A percentile compares a stretch with the other conserved stretches of the same genome.
Conservation (phyloP, 37 sponge, comb jelly and placozoan genomes). For the Oopsacas minuta region DNA sequence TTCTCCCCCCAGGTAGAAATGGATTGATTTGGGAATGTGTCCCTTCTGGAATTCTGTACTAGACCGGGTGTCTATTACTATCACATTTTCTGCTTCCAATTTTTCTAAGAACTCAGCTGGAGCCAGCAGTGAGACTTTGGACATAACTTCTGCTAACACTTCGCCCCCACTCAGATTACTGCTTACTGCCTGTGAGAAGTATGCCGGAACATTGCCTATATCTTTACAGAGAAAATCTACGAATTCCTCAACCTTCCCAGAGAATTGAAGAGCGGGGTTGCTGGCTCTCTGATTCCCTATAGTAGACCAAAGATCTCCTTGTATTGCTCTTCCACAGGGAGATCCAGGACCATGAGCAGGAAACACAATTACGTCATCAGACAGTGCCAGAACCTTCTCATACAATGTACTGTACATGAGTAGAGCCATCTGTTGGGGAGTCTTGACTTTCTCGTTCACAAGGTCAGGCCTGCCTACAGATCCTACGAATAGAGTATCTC, state of each 20-base stretch:
- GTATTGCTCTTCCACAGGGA: slow-evolving; percentile 75
- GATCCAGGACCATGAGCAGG: slow-evolving; percentile 88
- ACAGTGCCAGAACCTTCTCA: slow-evolving; percentile 43
- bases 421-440: slow-evolving; percentile 57
- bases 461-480: slow-evolving; percentile 84
- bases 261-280: slow-evolving; percentile 58
- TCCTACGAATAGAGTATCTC: slow-evolving; percentile 83
- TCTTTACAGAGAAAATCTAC: slow-evolving; percentile 45
- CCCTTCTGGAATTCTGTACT: slow-evolving; percentile 21
- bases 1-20: slow-evolving; percentile 46
- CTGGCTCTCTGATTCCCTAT: slow-evolving; percentile 59
- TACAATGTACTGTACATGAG: slow-evolving; percentile 55
- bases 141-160: neutral
- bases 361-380: slow-evolving; percentile 65
- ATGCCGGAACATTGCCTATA: slow-evolving; percentile 43
- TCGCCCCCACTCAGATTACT: neutral
- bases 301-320: slow-evolving; percentile 53
- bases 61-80: slow-evolving; percentile 5
- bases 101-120: neutral
- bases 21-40: slow-evolving; percentile 42
- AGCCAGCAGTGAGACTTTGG: neutral
- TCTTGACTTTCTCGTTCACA: slow-evolving; percentile 47
- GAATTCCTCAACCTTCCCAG: slow-evolving; percentile 45
- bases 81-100: neutral
- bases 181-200: slow-evolving; percentile 42